Evolutionary conservation across 2,888 invertebrate genomes (phyloP).

Genomic region (Drosophila flavopinicola): DNA sequence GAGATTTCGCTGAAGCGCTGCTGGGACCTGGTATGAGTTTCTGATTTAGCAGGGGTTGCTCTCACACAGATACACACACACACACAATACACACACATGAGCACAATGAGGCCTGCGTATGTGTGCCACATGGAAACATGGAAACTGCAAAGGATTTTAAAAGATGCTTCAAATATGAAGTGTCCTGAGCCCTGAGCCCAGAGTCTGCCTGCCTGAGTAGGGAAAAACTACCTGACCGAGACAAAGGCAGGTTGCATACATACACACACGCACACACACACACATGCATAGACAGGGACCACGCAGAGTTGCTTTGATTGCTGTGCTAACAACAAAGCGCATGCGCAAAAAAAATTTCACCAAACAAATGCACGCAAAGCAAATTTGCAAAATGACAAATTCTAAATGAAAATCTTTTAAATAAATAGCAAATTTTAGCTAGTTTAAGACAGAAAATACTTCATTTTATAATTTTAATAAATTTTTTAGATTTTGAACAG

Average conservation of each 20-base stretch:
- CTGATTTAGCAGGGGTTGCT: conserved; percentile 60
- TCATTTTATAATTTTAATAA: not conserved
- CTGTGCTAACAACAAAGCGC: conserved; percentile 48
- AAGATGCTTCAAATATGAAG: conserved; percentile 63
- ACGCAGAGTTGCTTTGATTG: conserved; percentile 71
- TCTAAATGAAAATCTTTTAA: conserved; percentile 59
- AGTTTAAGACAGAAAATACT: not conserved
- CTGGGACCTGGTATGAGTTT: conserved; percentile 19
- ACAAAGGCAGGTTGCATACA: conserved; percentile 60
- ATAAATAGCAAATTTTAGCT: not conserved
- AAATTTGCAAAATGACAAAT: conserved; percentile 36
- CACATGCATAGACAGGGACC: conserved; percentile 17
- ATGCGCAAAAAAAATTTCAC: conserved; percentile 70
- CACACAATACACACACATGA: conserved; percentile 10
- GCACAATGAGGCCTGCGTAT: conserved; percentile 48
- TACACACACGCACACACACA: conserved; percentile 26
- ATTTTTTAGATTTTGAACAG: not conserved
- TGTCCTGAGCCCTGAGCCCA: conserved; percentile 13
- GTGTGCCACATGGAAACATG: conserved; percentile 75
- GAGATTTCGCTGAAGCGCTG: conserved; percentile 50
- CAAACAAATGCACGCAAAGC: conserved; percentile 44
- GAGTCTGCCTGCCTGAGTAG: conserved; percentile 36
- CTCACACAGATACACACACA: conserved; percentile 28
- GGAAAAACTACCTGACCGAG: conserved; percentile 71
- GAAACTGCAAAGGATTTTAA: conserved; percentile 65